Percentiles rank a stretch among this genome's conserved stretches.
Evolutionary conservation across 2,113 vertebrate species (phyloP).

Genomic region (Naja naja): DNA sequence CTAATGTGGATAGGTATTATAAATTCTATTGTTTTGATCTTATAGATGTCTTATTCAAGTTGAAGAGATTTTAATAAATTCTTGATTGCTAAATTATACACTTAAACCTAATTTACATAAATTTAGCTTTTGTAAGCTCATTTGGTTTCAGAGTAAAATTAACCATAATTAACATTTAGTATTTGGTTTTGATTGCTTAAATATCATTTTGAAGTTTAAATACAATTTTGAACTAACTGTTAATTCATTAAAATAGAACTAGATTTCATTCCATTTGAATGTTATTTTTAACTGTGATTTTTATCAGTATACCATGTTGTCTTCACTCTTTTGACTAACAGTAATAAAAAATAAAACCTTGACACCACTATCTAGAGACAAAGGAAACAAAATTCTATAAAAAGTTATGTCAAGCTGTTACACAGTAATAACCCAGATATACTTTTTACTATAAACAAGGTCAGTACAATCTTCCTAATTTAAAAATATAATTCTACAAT

Average conservation of each 20-base stretch:
- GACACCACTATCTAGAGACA: background rate
- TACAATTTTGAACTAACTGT: slow-evolving; percentile 12
- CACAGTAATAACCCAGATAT: background rate
- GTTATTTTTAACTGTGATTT: slow-evolving; percentile 16
- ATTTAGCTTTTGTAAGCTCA: slow-evolving; percentile 40
- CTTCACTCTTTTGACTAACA: background rate
- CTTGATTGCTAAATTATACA: slow-evolving; percentile 46
- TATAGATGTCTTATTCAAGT: slow-evolving; percentile 33
- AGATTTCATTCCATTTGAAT: background rate
- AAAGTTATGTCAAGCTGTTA: background rate
- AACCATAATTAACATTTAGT: slow-evolving; percentile 38
- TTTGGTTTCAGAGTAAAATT: slow-evolving; percentile 42
- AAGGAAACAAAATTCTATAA: background rate
- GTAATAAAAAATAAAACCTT: background rate
- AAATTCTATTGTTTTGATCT: background rate
- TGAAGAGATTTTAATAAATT: slow-evolving; percentile 39
- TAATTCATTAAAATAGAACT: slow-evolving; percentile 36
- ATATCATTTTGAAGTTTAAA: slow-evolving; percentile 40
- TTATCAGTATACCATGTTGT: background rate
- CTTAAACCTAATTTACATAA: slow-evolving; percentile 43
- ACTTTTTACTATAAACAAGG: background rate
- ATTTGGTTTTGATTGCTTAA: slow-evolving; percentile 53
- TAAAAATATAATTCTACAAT: background rate
- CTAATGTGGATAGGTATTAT: background rate
- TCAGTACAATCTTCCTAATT: background rate